These are phyloP conservation scores for Rhopalosiphum maidis DNA, from an alignment of 1,140 invertebrate species.

Conservation along the genomic window DNA sequence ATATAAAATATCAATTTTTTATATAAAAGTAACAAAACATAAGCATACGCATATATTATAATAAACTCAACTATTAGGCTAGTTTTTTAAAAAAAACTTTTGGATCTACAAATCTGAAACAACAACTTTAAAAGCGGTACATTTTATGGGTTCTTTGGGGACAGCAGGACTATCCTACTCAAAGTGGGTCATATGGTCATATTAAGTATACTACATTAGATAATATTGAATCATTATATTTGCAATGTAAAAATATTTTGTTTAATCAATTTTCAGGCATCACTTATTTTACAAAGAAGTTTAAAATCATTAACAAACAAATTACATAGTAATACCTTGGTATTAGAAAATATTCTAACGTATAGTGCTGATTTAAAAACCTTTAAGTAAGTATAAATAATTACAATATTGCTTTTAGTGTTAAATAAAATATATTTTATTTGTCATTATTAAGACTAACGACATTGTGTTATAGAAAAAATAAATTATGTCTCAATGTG, in stretches of 20 bases:
- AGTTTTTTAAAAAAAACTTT: no score
- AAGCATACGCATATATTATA: no score
- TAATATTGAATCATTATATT: not conserved
- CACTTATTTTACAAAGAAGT: not conserved
- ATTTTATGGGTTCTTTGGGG: no score
- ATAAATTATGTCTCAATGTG: not conserved
- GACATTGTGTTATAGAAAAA: not conserved
- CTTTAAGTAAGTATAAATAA: conserved; percentile 25
- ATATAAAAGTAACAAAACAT: no score
- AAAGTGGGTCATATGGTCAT: no score
- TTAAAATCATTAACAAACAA: conserved; percentile 4
- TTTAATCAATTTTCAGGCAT: not conserved
- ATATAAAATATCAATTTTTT: no score
- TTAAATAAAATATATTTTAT: not conserved
- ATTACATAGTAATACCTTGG: not conserved
- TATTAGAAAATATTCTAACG: conserved; percentile 19
- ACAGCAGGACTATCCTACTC: no score
- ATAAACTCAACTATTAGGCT: no score
- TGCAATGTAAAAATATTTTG: not conserved
- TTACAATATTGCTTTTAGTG: not conserved
- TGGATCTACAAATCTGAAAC: no score
- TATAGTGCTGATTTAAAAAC: conserved; percentile 28
- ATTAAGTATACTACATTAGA: not conserved
- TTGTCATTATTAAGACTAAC: not conserved
- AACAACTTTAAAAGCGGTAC: no score